Evolutionary conservation across 2,113 vertebrate species (phyloP).

Genomic region (Triplophysa tibetana): DNA sequence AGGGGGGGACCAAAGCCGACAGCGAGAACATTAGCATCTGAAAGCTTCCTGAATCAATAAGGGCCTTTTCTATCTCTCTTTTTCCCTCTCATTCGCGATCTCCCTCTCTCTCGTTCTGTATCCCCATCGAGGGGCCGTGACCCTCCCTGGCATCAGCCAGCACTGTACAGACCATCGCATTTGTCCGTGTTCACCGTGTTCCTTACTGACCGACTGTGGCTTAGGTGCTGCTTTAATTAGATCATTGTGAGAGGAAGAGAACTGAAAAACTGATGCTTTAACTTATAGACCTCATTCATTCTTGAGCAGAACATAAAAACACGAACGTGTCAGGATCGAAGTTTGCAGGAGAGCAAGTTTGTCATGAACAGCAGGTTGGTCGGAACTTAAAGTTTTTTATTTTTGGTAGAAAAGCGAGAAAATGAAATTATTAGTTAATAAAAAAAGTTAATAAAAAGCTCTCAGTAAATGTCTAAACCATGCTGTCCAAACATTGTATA

Average conservation of each 20-base stretch:
- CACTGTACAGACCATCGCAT: conserved; percentile 63
- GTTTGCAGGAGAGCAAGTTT: not conserved
- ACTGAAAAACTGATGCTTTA: not conserved
- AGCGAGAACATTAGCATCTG: conserved; percentile 75
- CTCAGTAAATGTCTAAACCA: no score
- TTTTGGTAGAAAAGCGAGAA: no score
- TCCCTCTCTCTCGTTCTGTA: conserved; percentile 30
- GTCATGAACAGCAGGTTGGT: no score
- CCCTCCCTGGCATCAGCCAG: conserved; percentile 70
- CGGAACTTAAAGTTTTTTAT: no score
- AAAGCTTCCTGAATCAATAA: conserved; percentile 65
- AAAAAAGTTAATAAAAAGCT: no score
- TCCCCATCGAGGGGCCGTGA: conserved; percentile 35
- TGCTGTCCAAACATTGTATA: no score
- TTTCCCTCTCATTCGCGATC: conserved; percentile 42
- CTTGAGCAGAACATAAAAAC: not conserved
- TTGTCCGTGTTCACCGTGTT: conserved; percentile 45
- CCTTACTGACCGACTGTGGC: conserved; percentile 30
- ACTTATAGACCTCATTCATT: not conserved
- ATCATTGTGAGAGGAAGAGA: conserved; percentile 29
- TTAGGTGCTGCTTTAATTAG: conserved; percentile 47
- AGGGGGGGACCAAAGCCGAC: conserved; percentile 57
- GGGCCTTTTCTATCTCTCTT: conserved; percentile 50
- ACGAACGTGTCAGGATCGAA: no score
- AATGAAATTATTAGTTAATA: no score